Conservation (phyloP, 1,140 invertebrate species). For the Drosophila rhopaloa region DNA sequence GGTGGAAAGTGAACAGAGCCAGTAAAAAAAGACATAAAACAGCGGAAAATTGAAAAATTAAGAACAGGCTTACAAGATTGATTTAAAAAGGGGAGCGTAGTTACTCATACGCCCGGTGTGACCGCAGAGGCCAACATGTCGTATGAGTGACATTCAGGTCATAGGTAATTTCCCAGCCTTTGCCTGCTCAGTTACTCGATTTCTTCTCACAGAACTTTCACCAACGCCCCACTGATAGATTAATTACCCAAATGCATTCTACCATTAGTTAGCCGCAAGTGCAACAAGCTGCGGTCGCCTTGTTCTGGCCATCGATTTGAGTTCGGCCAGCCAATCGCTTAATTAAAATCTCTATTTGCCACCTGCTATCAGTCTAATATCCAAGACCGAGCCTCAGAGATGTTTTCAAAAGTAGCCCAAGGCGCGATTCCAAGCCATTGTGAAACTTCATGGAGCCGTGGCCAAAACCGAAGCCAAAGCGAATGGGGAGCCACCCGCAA, state of each 20-base stretch:
- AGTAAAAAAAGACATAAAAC: constrained; percentile 18
- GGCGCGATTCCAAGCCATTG: constrained; percentile 55
- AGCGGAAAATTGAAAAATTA: constrained; percentile 40
- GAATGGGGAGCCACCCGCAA: constrained; percentile 61
- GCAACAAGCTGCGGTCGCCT: constrained; percentile 47
- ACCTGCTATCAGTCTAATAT: constrained; percentile 25
- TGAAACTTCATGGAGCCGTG: constrained; percentile 52
- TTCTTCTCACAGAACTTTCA: constrained; percentile 40
- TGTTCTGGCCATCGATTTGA: constrained; percentile 52
- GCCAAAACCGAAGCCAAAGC: constrained; percentile 17
- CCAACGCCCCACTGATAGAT: constrained; percentile 9
- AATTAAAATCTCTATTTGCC: constrained; percentile 79
- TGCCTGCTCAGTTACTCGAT: background rate
- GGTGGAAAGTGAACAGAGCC: constrained; percentile 5
- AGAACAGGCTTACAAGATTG: constrained; percentile 15
- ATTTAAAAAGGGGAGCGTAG: constrained; percentile 15
- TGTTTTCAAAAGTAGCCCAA: constrained; percentile 43
- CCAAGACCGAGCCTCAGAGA: background rate
- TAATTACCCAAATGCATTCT: constrained; percentile 24
- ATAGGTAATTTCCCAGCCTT: constrained; percentile 1
- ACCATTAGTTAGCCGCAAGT: constrained; percentile 30
- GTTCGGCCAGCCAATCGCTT: constrained; percentile 60
- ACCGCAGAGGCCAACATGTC: background rate
- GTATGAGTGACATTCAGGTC: background rate
- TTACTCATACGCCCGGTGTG: constrained; percentile 40